Base-by-base conservation (phyloP, 2,113 vertebrate species). In the Heloderma charlesbogerti region DNA sequence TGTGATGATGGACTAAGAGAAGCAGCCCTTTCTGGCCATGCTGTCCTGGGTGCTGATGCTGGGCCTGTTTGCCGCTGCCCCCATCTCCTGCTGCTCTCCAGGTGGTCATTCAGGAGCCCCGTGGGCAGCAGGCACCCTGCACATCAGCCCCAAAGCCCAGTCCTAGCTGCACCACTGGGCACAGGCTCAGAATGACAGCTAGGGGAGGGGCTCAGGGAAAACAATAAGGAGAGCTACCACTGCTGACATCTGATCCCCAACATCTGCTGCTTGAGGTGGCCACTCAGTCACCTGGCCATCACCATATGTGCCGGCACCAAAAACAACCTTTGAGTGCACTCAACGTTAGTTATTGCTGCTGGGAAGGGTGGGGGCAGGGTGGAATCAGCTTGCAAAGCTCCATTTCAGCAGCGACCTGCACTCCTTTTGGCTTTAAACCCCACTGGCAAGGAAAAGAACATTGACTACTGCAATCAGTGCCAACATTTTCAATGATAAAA, bases 401-500 rank as follows among this genome's bases (percentile, higher is more conserved):
- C n/a, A 85, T 88, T 92, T 48, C 31, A 80, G 9, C 74, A 78
- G 31, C 1, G 77, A 72, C 57, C 66, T 91, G 7, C 34, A 15
- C 10, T 57, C 25, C 20, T 34, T 10, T 87, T 63, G 71, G 43
- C 89, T 74, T 69, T 66, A 86, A 91, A 90, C 67, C 0, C 18
- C 48, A 78, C 20, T 22, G 16, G 34, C 16, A n/a, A 67, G 48
- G 45, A 43, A 6, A 45, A 48, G 51, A 88, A 63, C 80, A 89
- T 67, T 22, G 25, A 78, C 81, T 63, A 48, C 37, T 37, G 63
- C 51, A 48, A 71, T 75, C 45, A 67, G 45, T 45, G 12, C 54
- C 77, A 83, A 89, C 63, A 67, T 88, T 89, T 92, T 82, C 77
- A 67, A 16, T 20, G 31, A 78, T 80, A 85, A 82, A 90, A 88